These are phyloP conservation scores for Rotaria sp. DNA, from an alignment of 2,888 invertebrate genomes.

Conservation along the genomic window DNA sequence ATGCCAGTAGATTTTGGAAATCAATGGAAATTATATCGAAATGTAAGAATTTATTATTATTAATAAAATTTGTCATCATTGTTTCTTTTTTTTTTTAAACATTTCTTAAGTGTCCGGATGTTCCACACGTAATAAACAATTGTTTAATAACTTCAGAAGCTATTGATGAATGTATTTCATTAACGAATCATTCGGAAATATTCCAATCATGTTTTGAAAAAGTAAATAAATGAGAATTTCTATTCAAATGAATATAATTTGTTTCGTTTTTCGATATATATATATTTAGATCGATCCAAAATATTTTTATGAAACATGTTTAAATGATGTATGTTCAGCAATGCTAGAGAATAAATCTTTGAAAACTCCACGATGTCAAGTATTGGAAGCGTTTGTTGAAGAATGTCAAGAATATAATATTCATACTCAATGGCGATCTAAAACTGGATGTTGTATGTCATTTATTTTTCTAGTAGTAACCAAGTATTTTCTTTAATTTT, in stretches of 20 bases:
- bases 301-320: not conserved
- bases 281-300: not conserved
- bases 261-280: not conserved
- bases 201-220: constrained; percentile 27
- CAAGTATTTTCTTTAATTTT: not conserved
- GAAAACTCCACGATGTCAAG: constrained; percentile 55
- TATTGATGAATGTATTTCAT: constrained; percentile 38
- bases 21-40: constrained; percentile 34
- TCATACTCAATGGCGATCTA: constrained; percentile 68
- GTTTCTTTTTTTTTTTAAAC: not conserved
- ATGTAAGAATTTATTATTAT: not conserved
- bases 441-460: constrained; percentile 73
- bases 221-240: not conserved
- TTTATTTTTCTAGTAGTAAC: not conserved
- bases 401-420: constrained; percentile 61
- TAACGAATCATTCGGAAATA: not conserved
- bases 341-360: constrained; percentile 54
- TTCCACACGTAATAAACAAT: constrained; percentile 30
- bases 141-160: constrained; percentile 35
- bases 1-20: constrained; percentile 32
- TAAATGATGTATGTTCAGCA: constrained; percentile 67
- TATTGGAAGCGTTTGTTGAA: constrained; percentile 68
- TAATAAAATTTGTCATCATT: no score
- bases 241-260: not conserved
- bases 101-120: constrained; percentile 35